Evolutionary conservation across 2,113 vertebrate species (phyloP).

Genomic region (Orthonyx spaldingii): DNA sequence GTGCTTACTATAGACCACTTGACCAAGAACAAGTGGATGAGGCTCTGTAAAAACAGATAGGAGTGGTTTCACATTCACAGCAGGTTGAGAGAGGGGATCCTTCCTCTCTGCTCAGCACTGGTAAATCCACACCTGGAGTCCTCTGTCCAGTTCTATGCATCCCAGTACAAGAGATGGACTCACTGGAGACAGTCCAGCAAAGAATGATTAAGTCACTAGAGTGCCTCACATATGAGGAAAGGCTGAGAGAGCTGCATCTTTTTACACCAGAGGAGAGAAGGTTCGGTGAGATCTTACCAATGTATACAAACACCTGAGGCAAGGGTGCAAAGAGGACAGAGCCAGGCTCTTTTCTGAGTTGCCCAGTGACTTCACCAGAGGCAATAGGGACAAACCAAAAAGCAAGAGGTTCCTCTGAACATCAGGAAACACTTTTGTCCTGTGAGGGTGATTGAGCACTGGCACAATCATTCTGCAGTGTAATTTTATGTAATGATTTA

Average conservation of each 20-base stretch:
- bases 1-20: not conserved
- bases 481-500: not conserved
- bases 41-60: not conserved
- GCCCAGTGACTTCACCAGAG: not conserved
- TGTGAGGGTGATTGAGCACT: not conserved
- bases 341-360: not conserved
- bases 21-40: not conserved
- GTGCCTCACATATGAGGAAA: not conserved
- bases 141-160: not conserved
- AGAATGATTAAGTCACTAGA: not conserved
- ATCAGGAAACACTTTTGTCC: not conserved
- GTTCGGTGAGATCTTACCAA: rapidly evolving
- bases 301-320: not conserved
- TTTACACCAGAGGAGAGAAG: not conserved
- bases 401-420: not conserved
- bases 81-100: too few relatives aligned
- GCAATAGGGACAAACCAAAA: not conserved
- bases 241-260: not conserved
- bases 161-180: not conserved
- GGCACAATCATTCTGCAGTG: not conserved
- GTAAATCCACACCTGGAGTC: not conserved
- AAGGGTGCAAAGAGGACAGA: not conserved
- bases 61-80: not conserved
- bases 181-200: not conserved
- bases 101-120: not conserved